These are phyloP conservation scores for Lasaia peninsularis DNA, from an alignment of 1,140 invertebrate species.

Conservation along the genomic window DNA sequence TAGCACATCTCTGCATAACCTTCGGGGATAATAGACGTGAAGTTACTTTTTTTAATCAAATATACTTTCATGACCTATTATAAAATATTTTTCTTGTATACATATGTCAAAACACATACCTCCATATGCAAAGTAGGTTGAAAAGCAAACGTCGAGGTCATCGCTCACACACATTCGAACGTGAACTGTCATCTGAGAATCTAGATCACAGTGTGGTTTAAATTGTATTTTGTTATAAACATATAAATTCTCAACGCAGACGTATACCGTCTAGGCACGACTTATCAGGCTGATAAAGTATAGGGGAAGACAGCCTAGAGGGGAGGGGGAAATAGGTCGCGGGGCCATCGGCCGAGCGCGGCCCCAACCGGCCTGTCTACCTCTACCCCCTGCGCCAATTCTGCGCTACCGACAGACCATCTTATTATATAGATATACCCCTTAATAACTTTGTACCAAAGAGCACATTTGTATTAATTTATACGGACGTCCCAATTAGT, in stretches of 20 bases:
- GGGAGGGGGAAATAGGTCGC: slow-evolving; percentile 61
- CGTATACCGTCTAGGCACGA: slow-evolving; percentile 25
- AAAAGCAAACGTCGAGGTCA: slow-evolving; percentile 36
- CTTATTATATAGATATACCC: slow-evolving; percentile 14
- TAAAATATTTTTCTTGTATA: too few species aligned
- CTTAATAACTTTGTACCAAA: background rate
- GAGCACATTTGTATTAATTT: background rate
- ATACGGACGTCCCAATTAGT: background rate
- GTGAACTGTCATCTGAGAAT: slow-evolving; percentile 2
- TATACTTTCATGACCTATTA: too few species aligned
- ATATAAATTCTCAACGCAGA: slow-evolving; percentile 5
- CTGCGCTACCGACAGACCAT: slow-evolving; percentile 21
- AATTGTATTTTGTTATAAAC: slow-evolving; percentile 9
- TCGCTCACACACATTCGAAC: slow-evolving; percentile 18
- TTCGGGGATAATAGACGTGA: too few species aligned
- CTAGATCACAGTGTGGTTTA: background rate
- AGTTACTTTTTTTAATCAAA: too few species aligned
- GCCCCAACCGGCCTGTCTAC: slow-evolving; percentile 43
- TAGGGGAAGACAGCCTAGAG: slow-evolving; percentile 39
- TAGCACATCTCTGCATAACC: too few species aligned
- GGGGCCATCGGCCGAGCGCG: slow-evolving; percentile 59
- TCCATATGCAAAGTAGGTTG: background rate
- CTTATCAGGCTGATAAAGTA: slow-evolving; percentile 58
- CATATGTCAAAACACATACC: too few species aligned
- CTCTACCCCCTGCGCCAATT: slow-evolving; percentile 41